Percentiles rank a stretch among this genome's conserved stretches.
These are phyloP conservation scores for Catharus bicknelli DNA, from an alignment of 2,113 vertebrate genomes.

Conservation along the genomic window DNA sequence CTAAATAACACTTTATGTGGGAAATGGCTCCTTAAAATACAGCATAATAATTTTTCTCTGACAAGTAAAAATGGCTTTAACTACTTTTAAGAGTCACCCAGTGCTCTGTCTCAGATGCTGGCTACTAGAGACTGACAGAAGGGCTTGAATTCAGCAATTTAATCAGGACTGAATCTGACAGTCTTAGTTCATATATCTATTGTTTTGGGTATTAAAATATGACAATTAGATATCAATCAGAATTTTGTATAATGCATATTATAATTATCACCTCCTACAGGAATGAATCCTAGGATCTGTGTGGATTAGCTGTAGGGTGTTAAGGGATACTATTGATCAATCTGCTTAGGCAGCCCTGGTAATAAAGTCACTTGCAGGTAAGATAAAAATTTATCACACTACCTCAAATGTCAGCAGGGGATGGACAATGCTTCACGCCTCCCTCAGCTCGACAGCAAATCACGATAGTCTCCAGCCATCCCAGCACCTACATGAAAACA, in stretches of 20 bases:
- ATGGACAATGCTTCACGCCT: not conserved
- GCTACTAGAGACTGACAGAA: not conserved
- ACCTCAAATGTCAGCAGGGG: constrained; percentile 39
- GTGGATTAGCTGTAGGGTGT: not conserved
- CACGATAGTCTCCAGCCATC: not conserved
- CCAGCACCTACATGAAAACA: constrained; percentile 22
- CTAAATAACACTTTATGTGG: not conserved
- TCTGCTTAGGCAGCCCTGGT: not conserved
- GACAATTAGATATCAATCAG: not conserved
- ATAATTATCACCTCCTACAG: not conserved
- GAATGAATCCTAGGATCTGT: not conserved
- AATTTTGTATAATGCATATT: not conserved
- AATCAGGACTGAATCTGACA: not conserved
- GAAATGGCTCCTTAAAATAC: not conserved
- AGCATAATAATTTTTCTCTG: not conserved
- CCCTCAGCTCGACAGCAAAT: constrained; percentile 26
- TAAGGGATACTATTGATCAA: not conserved
- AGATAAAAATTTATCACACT: not conserved
- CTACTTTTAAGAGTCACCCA: not conserved
- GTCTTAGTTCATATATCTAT: not conserved
- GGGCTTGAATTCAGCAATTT: not conserved
- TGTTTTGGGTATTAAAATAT: not conserved
- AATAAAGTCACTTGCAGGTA: not conserved
- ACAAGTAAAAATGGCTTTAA: not conserved
- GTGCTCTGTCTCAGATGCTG: not conserved